These are phyloP conservation scores for Hippolais icterina DNA, from an alignment of 2,113 vertebrate genomes.

Conservation along the genomic window DNA sequence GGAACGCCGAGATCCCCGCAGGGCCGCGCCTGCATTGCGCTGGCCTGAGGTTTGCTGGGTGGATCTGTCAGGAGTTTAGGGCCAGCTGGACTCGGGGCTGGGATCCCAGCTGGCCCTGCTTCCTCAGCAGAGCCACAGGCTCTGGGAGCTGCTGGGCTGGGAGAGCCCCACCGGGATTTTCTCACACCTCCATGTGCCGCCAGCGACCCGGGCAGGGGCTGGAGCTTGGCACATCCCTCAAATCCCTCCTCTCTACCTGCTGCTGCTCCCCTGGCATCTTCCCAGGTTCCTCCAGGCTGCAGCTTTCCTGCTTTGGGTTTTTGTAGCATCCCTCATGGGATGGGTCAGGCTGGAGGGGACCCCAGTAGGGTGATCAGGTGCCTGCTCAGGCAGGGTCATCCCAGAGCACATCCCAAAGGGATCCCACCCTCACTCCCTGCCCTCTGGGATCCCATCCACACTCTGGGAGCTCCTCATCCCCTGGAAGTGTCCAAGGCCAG, in stretches of 20 bases:
- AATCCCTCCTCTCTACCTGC: neutral
- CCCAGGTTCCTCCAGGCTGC: neutral
- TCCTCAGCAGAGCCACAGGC: neutral
- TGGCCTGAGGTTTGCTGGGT: neutral
- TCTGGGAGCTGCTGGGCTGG: neutral
- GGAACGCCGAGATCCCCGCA: neutral
- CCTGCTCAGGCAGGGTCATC: neutral
- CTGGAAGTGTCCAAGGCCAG: neutral
- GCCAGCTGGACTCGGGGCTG: neutral
- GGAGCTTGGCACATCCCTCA: neutral
- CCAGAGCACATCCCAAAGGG: neutral
- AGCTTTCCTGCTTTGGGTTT: neutral
- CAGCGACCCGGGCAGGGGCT: neutral
- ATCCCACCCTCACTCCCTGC: neutral
- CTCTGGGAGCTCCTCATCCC: neutral
- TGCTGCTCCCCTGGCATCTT: neutral
- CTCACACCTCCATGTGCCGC: neutral
- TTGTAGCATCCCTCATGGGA: rapidly evolving
- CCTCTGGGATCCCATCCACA: neutral
- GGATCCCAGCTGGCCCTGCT: neutral
- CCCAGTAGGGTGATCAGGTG: neutral
- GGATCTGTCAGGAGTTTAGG: neutral
- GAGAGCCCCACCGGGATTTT: neutral
- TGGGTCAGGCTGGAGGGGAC: neutral
- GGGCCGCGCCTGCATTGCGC: neutral